phyloP scores from a whole-genome alignment of 2,797 vertebrate species.

The Perodicticus potto region DNA sequence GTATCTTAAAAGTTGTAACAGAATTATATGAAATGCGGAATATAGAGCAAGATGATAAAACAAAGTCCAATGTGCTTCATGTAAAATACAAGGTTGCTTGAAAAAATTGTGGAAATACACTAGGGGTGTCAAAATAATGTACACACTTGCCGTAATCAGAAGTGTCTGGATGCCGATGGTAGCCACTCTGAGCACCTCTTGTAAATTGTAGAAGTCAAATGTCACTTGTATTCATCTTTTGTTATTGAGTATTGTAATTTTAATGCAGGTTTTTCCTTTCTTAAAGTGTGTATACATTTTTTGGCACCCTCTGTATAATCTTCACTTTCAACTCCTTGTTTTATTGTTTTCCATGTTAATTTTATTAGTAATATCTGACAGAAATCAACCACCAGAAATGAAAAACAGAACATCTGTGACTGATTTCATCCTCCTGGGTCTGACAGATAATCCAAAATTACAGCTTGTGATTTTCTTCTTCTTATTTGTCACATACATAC shows the following conservation, averaged over 20 bases:
- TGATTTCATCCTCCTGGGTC: constrained; percentile 77
- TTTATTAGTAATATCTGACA: constrained; percentile 2
- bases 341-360: background rate
- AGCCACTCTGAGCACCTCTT: too few relatives aligned
- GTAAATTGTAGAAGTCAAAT: too few relatives aligned
- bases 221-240: too few relatives aligned
- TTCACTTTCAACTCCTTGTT: background rate
- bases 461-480: constrained; percentile 71
- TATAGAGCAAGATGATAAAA: background rate
- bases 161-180: too few relatives aligned
- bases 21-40: background rate
- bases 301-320: too few relatives aligned
- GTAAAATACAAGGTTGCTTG: background rate
- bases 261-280: too few relatives aligned
- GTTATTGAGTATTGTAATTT: too few relatives aligned
- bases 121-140: too few relatives aligned
- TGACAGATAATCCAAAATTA: constrained; percentile 62
- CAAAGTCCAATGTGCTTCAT: background rate
- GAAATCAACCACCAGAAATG: constrained; percentile 15
- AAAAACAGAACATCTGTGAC: constrained; percentile 64
- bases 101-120: background rate
- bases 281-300: too few relatives aligned
- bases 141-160: too few relatives aligned
- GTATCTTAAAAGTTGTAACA: background rate
- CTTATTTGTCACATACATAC: constrained; percentile 11